A percentile compares a stretch with the other conserved stretches of the same genome.
These are phyloP conservation scores for Parnassius apollo DNA, from an alignment of 2,888 invertebrate genomes.

Conservation along the genomic window DNA sequence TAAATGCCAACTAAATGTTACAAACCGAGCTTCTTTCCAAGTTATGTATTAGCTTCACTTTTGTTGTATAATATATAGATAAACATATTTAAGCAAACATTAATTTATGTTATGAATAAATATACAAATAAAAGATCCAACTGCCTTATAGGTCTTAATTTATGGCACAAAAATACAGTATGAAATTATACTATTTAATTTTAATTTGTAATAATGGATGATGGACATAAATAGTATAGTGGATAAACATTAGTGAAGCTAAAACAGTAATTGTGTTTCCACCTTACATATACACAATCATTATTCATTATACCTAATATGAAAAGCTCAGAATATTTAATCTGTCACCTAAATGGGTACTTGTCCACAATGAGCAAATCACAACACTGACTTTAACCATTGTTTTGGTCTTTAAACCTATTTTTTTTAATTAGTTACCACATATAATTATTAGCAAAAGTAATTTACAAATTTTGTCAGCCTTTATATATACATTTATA, in stretches of 20 bases:
- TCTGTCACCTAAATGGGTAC: conserved; percentile 18
- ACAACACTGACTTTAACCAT: conserved; percentile 40
- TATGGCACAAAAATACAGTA: conserved; percentile 19
- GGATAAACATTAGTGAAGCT: conserved; percentile 46
- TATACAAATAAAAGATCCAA: neutral
- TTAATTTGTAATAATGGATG: neutral
- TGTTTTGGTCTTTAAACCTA: too few relatives aligned
- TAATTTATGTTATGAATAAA: neutral
- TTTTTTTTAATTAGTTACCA: too few relatives aligned
- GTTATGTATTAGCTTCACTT: conserved; percentile 21
- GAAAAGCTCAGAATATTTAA: conserved; percentile 36
- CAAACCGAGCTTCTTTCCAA: neutral
- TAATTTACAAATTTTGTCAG: too few relatives aligned
- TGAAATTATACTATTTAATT: neutral
- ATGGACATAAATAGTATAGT: neutral
- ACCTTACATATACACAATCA: conserved; percentile 28
- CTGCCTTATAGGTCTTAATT: neutral
- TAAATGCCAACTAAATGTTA: neutral
- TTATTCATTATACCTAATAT: conserved; percentile 31
- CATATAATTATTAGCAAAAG: too few relatives aligned
- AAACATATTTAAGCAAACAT: neutral
- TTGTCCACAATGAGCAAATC: conserved; percentile 28
- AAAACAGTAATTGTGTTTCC: conserved; percentile 38
- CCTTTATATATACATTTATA: neutral
- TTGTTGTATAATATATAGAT: neutral